Base-by-base conservation (phyloP, 2,888 invertebrate species). In the Osedax frankpressi region DNA sequence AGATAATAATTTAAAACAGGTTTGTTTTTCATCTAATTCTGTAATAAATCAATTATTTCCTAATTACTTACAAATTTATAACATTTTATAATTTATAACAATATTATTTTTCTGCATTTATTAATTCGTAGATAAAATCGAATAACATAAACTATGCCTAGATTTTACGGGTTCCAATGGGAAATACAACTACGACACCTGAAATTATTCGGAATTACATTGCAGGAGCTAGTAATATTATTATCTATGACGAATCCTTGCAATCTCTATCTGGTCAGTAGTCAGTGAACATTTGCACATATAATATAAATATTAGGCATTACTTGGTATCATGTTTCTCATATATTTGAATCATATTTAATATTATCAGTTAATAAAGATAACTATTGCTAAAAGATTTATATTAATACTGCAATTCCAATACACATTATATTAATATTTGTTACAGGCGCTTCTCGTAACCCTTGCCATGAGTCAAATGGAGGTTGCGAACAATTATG, bases 401-500 rank as follows among this genome's bases (percentile, higher is more conserved):
- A n/a, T n/a, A n/a, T n/a, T n/a, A n/a, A n/a, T n/a, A n/a, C n/a
- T n/a, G n/a, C n/a, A n/a, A n/a, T n/a, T n/a, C n/a, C n/a, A n/a
- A n/a, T n/a, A n/a, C n/a, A n/a, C n/a, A n/a, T n/a, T n/a, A n/a
- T n/a, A n/a, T n/a, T n/a, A n/a, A n/a, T n/a, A n/a, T n/a, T n/a
- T n/a, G n/a, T n/a, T 14, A 71, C 26, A 73, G 25, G 30, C 67
- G 68, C 30, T 14, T n/a, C 24, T 29, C 67, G 6, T 14, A 90
- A 90, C 83, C 86, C 87, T 0, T 91, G 90, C 82, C 86, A 86
- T 6, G 80, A 79, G 24, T 85, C 87, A 68, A 81, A 81, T 76
- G 81, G 81, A 14, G 81, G 81, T 0, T 98, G 97, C 82, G 91
- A 93, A 70, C 97, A 98, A 81, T 87, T 98, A 0, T 98, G 98